phyloP scores from a whole-genome alignment of 2,797 vertebrate species.

The Girardinus metallicus region DNA sequence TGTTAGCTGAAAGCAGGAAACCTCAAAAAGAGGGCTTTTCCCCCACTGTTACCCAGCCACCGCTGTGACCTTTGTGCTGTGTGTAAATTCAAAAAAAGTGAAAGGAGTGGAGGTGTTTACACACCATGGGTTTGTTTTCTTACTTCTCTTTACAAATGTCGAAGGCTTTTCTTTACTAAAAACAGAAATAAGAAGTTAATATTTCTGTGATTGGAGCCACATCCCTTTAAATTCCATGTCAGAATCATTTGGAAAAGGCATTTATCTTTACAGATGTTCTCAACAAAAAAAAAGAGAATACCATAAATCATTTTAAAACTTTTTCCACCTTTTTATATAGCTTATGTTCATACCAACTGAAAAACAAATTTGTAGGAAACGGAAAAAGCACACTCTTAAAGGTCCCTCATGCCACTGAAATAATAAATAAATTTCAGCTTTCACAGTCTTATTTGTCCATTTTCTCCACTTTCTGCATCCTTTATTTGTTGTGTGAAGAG shows the following conservation, averaged over 20 bases:
- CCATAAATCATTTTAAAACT: too few relatives aligned
- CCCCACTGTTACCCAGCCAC: background rate
- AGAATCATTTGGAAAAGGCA: background rate
- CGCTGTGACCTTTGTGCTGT: slow-evolving; percentile 19
- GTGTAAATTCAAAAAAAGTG: slow-evolving; percentile 15
- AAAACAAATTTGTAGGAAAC: background rate
- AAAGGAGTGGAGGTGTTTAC: background rate
- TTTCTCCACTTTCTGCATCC: background rate
- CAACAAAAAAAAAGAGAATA: background rate
- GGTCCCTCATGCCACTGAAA: background rate
- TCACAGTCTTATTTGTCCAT: background rate
- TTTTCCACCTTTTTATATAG: too few relatives aligned
- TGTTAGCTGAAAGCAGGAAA: slow-evolving; percentile 26
- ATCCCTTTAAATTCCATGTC: background rate
- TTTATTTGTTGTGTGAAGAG: background rate
- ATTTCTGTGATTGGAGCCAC: background rate
- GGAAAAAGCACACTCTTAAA: background rate
- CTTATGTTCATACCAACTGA: background rate
- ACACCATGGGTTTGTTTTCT: background rate
- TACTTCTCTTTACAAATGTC: background rate
- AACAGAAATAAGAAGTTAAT: background rate
- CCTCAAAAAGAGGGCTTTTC: slow-evolving; percentile 4
- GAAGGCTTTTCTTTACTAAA: background rate
- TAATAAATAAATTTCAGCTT: background rate
- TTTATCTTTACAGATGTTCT: background rate